A percentile compares a stretch with the other conserved stretches of the same genome.
Evolutionary conservation across 2,113 vertebrate species (phyloP).

Genomic region (Barnardius zonarius): DNA sequence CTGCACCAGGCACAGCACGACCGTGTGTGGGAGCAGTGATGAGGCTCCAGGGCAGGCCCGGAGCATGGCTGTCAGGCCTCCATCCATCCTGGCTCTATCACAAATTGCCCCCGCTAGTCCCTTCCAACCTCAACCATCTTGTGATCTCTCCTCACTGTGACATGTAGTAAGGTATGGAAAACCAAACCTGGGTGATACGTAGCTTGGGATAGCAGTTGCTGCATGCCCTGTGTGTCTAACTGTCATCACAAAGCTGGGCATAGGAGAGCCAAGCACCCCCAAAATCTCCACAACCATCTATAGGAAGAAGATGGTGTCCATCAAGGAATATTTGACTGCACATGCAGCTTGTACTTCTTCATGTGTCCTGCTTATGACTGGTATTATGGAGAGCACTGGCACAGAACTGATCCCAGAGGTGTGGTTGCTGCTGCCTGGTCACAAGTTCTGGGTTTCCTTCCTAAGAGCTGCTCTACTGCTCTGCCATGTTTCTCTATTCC

Average conservation of each 20-base stretch:
- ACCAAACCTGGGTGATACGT: accelerated
- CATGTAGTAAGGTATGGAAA: not conserved
- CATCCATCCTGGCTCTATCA: not conserved
- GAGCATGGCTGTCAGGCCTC: not conserved
- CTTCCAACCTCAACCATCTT: not conserved
- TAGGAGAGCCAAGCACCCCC: not conserved
- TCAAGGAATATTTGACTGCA: not conserved
- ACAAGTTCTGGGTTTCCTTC: not conserved
- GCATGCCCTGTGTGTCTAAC: not conserved
- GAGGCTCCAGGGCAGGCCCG: not conserved
- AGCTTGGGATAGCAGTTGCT: not conserved
- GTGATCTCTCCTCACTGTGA: not conserved
- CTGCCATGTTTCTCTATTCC: not conserved
- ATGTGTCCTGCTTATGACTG: not conserved
- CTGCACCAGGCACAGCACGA: not conserved
- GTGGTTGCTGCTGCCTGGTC: not conserved
- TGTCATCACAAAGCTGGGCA: not conserved
- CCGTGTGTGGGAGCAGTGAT: not conserved
- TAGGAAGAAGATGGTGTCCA: not conserved
- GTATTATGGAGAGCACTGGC: accelerated
- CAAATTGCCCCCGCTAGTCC: not conserved
- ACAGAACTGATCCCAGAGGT: not conserved
- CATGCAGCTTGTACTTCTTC: not conserved
- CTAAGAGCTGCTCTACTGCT: not conserved
- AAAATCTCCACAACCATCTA: not conserved